These are phyloP conservation scores for Glaucopsyche alexis DNA, from an alignment of 2,888 invertebrate genomes.

Conservation along the genomic window DNA sequence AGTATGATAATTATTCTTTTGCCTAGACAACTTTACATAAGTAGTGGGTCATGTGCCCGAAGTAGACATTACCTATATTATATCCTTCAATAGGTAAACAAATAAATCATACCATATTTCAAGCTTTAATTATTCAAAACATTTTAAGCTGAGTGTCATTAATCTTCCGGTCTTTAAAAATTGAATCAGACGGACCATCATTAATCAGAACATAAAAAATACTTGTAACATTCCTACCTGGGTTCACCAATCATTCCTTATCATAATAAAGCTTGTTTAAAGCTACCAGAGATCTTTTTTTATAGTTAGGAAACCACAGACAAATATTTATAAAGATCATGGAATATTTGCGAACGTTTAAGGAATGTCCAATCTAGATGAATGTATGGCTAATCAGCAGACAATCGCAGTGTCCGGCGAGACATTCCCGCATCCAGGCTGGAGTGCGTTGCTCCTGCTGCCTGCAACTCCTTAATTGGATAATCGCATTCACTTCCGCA, in stretches of 20 bases:
- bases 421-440: slow-evolving; percentile 33
- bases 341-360: slow-evolving; percentile 2
- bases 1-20: no score
- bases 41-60: no score
- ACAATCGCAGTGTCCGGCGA: slow-evolving; percentile 19
- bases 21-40: no score
- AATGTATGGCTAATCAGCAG: slow-evolving; percentile 23
- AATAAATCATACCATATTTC: not conserved
- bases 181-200: not conserved
- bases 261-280: not conserved
- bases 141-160: no score
- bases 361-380: slow-evolving; percentile 21
- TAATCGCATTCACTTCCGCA: slow-evolving; percentile 44
- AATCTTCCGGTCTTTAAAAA: not conserved
- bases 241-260: slow-evolving; percentile 1
- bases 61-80: no score
- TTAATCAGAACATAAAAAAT: not conserved
- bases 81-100: not conserved
- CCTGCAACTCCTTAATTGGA: slow-evolving; percentile 48
- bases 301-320: not conserved
- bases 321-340: slow-evolving; percentile 7
- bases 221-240: not conserved
- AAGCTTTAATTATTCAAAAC: not conserved
- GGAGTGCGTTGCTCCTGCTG: slow-evolving; percentile 43
- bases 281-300: not conserved